Base-by-base conservation (phyloP, 2,113 vertebrate species). In the Gobio gobio region DNA sequence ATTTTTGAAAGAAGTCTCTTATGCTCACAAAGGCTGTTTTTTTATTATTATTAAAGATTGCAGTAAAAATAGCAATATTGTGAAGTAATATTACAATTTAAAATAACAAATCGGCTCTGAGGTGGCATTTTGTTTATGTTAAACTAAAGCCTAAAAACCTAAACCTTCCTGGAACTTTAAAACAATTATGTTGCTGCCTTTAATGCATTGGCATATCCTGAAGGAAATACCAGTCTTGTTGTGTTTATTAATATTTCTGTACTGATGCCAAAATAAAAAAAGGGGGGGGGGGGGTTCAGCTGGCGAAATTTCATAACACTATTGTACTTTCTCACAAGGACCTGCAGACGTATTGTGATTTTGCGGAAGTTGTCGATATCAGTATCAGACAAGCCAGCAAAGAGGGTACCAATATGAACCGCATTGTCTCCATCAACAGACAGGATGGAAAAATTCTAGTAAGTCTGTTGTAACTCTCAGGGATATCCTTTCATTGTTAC, bases 301-400 rank as follows among this genome's bases (percentile, higher is more conserved):
- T 63, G 10, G 40, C 58, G 10, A 10, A 22, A 4, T 72, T 29
- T 51, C 29, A 2, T 64, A 49, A 66, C 77, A 24, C 24, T 9
- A 2, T 29, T 83, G 5, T 66, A 22, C 20, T 80, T 85, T n/a
- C 29, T 81, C 20, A 56, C 66, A 18, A 98, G 98, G 97, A 97
- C 92, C 93, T 98, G 80, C 95, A 98, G 91, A 94, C 94, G 1
- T 99, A 97, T 91, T 99, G 98, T 92, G 97, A 99, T 94, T 99
- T 99, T 91, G 95, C 96, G 88, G 97, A 97, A 89, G 96, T 99
- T 89, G 97, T 99, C 88, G 97, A 99, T 94, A 96, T 99, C 92
- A 97, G 95, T 93, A 96, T 99, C 94, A 98, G 98, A 76, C 97
- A 99, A 93, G 95, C 96, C 64, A 97, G 91, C 87, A 96, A 97